phyloP scores from a whole-genome alignment of 2,888 invertebrate species.

The Drosophila antonietae region DNA sequence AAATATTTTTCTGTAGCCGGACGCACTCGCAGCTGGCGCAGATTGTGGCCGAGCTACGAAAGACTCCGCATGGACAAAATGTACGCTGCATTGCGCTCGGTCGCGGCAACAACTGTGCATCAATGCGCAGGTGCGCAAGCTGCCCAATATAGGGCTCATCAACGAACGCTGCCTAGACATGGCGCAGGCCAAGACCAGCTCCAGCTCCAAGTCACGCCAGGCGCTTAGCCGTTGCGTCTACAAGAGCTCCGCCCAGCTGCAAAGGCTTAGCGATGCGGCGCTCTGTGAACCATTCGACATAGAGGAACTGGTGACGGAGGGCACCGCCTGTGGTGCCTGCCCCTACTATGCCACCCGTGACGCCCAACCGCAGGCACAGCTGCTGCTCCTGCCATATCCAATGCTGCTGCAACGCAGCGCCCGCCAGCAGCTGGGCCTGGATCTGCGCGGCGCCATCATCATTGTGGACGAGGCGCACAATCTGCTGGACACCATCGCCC shows the following conservation, averaged over 20 bases:
- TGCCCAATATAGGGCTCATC: conserved; percentile 91
- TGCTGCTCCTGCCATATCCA: conserved; percentile 91
- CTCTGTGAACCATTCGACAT: conserved; percentile 92
- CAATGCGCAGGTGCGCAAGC: conserved; percentile 90
- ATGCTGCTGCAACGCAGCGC: conserved; percentile 92
- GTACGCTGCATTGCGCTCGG: conserved; percentile 92
- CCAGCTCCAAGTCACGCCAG: conserved; percentile 64
- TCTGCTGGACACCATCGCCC: conserved; percentile 94
- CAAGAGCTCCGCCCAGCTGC: conserved; percentile 87
- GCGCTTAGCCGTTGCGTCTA: conserved; percentile 88
- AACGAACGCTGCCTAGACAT: conserved; percentile 96
- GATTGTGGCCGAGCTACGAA: conserved; percentile 95
- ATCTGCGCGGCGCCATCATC: conserved; percentile 90
- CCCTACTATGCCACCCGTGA: conserved; percentile 96
- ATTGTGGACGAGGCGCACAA: conserved; percentile 99
- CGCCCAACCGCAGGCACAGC: conserved; percentile 93
- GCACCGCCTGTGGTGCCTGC: conserved; percentile 91
- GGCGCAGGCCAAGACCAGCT: conserved; percentile 64
- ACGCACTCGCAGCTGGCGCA: conserved; percentile 99
- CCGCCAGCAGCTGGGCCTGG: conserved; percentile 89
- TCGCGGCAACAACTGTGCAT: conserved; percentile 97
- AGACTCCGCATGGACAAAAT: conserved; percentile 90
- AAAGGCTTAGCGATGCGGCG: conserved; percentile 88
- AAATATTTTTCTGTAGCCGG: conserved; percentile 96
- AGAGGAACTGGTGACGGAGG: conserved; percentile 91